phyloP scores from a whole-genome alignment of 1,140 invertebrate genomes.

The Sarcophaga peregrina region DNA sequence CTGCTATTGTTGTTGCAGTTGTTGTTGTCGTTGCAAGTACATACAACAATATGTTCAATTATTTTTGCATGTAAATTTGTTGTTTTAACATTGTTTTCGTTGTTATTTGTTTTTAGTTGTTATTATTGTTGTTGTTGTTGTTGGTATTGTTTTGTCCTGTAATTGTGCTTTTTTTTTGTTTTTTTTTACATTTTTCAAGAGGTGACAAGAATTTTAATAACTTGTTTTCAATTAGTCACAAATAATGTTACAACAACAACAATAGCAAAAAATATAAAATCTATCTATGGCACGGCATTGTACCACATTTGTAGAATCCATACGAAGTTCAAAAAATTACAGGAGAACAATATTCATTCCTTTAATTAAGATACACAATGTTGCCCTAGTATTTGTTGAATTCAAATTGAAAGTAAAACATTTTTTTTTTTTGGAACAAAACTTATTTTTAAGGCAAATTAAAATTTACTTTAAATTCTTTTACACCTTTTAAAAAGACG shows the following conservation, averaged over 20 bases:
- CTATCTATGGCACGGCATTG: background rate
- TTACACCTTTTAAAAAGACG: too few species aligned
- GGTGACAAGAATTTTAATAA: constrained; percentile 42
- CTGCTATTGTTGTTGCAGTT: too few species aligned
- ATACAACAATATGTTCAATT: constrained; percentile 32
- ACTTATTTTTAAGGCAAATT: too few species aligned
- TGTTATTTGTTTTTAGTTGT: constrained; percentile 2
- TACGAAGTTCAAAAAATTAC: background rate
- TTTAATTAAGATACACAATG: background rate
- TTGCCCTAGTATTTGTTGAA: too few species aligned
- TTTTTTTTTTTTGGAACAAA: too few species aligned
- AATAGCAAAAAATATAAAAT: too few species aligned
- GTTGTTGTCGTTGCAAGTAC: background rate
- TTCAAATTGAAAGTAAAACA: too few species aligned
- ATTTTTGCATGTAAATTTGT: constrained; percentile 43
- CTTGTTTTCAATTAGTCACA: constrained; percentile 42
- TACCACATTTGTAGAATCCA: background rate
- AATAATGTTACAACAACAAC: constrained; percentile 29
- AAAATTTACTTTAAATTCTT: too few species aligned
- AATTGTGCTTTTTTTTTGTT: background rate
- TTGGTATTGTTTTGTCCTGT: too few species aligned
- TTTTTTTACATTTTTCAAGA: too few species aligned
- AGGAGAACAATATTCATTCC: background rate
- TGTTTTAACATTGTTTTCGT: constrained; percentile 30
- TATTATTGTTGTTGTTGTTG: constrained; percentile 12